phyloP scores from a whole-genome alignment of 2,113 vertebrate species.

The Marmota flaviventris region DNA sequence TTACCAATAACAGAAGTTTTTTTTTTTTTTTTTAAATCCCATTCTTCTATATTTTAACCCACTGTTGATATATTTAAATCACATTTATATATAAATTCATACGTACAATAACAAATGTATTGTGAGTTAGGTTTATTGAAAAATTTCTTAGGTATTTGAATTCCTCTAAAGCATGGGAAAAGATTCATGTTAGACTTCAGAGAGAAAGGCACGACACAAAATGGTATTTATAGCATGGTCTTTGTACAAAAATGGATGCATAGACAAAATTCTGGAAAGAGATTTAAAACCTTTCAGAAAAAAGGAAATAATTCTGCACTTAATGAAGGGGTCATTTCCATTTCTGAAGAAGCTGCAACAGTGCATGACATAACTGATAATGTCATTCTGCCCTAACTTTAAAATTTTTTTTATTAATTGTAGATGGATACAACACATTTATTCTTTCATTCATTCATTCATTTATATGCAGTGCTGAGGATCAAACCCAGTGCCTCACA shows the following conservation, averaged over 20 bases:
- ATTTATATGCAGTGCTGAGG: no score
- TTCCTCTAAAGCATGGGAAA: not conserved
- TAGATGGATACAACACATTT: no score
- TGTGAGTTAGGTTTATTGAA: slow-evolving; percentile 34
- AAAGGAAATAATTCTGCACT: not conserved
- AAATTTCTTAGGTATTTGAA: slow-evolving; percentile 11
- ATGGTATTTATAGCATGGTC: not conserved
- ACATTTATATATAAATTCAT: not conserved
- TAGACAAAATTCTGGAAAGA: slow-evolving; percentile 19
- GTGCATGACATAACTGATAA: not conserved
- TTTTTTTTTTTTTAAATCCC: not conserved
- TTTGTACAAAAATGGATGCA: not conserved
- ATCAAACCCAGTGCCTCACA: no score
- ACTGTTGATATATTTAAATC: not conserved
- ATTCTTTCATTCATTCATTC: no score
- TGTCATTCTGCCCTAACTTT: not conserved
- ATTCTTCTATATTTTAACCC: slow-evolving; percentile 46
- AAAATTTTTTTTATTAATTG: no score
- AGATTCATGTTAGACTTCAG: not conserved
- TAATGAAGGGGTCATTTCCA: not conserved
- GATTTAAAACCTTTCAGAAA: not conserved
- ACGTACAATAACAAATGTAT: not conserved
- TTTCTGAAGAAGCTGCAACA: not conserved
- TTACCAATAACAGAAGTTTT: slow-evolving; percentile 39
- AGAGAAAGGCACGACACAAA: not conserved